Evolutionary conservation across 2,113 vertebrate species (phyloP), one percentile per base, ranked within the genome.

Genomic region (Pteruthius melanotis): DNA sequence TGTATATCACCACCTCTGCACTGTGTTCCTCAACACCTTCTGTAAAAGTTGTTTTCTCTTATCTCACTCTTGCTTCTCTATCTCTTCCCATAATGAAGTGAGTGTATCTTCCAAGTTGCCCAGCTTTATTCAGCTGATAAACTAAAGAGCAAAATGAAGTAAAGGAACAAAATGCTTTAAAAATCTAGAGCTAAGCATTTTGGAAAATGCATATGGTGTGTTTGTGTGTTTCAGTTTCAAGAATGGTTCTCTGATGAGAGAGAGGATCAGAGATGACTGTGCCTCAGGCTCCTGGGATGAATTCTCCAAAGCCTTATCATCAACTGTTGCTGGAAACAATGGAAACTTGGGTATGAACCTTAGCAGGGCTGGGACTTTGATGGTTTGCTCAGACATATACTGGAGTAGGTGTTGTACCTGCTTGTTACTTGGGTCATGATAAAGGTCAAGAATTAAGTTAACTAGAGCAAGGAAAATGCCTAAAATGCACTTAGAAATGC

Each of bases 161-260:
- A 63, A 89, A 93, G 9, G 47, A 85, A 26, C 16, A 40, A 56
- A 66, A 50, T 18, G 3, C 54, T 68, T 80, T 20, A 81, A 90
- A 82, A 64, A 71, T 57, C 11, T 54, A 40, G 17, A 69, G 30
- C 20, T 35, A 60, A 52, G 68, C 3, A 0, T 52, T 91, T 87
- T 90, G 28, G 31, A 81, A 83, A 86, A 90, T 49, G 7, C 13
- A 7, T 45, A 3, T 44, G 59, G 14, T 85, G 11, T 91, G 54
- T 82, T 86, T 91, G 56, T 92, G 33, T 92, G 76, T 97, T 97
- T 83, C 97, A 99, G 99, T 97, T 99, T 99, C 95, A 99, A 99
- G 97, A 99, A 99, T 1, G 99, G 99, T 9, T 99, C 99, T 82
- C 97, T 99, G 87, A 99, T 98, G 65, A 98, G 99, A 97, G 99